phyloP scores from a whole-genome alignment of 2,113 vertebrate genomes.

The Oryzias javanicus region DNA sequence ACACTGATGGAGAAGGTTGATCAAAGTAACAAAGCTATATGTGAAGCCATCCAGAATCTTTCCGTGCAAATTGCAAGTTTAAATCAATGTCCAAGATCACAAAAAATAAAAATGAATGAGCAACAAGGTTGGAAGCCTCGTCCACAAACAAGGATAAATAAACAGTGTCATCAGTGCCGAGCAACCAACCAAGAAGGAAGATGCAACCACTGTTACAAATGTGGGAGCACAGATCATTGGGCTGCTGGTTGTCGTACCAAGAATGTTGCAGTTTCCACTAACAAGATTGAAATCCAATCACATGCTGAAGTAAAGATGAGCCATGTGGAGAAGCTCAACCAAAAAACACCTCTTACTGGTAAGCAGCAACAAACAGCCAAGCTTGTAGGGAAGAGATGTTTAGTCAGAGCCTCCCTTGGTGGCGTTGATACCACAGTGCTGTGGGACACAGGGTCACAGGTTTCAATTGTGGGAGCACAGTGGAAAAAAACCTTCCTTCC shows the following conservation, averaged over 20 bases:
- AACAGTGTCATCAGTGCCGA: neutral
- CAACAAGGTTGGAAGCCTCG: neutral
- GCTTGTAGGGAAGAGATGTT: too few species aligned
- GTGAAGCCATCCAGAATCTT: conserved; percentile 15
- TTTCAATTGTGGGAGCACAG: neutral
- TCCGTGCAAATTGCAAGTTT: conserved; percentile 9
- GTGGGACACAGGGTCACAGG: too few species aligned
- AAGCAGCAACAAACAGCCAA: neutral
- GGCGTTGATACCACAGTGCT: too few species aligned
- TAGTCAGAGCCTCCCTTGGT: neutral
- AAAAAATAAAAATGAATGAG: neutral
- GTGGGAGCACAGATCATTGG: conserved; percentile 13
- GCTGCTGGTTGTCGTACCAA: neutral
- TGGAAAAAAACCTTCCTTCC: conserved; percentile 11
- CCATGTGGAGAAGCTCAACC: too few species aligned
- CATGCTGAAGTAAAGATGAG: too few species aligned
- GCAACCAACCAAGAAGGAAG: conserved; percentile 1
- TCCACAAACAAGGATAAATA: neutral
- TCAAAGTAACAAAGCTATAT: conserved; percentile 24
- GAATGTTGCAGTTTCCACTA: neutral
- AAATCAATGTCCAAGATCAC: neutral
- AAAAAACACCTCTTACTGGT: too few species aligned
- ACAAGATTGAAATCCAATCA: neutral
- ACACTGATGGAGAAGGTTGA: conserved; percentile 1
- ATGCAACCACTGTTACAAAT: conserved; percentile 20